Percentiles rank a stretch among this genome's conserved stretches.
Evolutionary conservation across 1,140 invertebrate species (phyloP).

Genomic region (Forficula auricularia): DNA sequence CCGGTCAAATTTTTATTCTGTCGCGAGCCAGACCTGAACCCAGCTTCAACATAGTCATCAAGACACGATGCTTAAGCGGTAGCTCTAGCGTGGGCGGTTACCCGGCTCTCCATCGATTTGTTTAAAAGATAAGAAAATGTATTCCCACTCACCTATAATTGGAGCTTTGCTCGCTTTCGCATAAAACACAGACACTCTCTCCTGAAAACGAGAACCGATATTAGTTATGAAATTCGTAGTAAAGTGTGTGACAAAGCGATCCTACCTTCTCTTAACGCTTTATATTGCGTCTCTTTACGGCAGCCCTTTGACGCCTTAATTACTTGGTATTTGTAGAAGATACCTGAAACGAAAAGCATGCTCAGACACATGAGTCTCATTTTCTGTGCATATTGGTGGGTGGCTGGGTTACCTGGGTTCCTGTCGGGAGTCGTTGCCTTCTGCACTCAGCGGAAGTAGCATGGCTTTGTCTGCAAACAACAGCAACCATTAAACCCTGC

Average conservation of each 20-base stretch:
- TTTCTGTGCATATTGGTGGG: not conserved
- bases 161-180: conserved; percentile 29
- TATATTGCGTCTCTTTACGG: conserved; percentile 48
- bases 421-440: not conserved
- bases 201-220: too few species aligned
- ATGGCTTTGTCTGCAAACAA: not conserved
- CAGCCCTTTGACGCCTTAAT: conserved; percentile 63
- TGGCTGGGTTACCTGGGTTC: not conserved
- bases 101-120: too few species aligned
- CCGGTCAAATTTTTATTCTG: too few species aligned
- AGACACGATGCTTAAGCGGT: too few species aligned
- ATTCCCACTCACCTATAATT: too few species aligned
- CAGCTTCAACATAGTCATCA: too few species aligned
- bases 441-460: not conserved
- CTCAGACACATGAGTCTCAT: not conserved
- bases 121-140: too few species aligned
- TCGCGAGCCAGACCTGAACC: too few species aligned
- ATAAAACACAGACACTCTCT: conserved; percentile 51
- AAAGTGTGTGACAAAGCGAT: too few species aligned
- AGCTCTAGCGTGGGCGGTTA: too few species aligned
- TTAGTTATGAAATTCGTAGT: too few species aligned
- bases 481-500: not conserved
- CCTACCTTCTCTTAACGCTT: conserved; percentile 51
- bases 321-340: conserved; percentile 64
- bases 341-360: conserved; percentile 40